phyloP scores from a whole-genome alignment of 2,888 invertebrate species.

The Syrphus vitripennis region DNA sequence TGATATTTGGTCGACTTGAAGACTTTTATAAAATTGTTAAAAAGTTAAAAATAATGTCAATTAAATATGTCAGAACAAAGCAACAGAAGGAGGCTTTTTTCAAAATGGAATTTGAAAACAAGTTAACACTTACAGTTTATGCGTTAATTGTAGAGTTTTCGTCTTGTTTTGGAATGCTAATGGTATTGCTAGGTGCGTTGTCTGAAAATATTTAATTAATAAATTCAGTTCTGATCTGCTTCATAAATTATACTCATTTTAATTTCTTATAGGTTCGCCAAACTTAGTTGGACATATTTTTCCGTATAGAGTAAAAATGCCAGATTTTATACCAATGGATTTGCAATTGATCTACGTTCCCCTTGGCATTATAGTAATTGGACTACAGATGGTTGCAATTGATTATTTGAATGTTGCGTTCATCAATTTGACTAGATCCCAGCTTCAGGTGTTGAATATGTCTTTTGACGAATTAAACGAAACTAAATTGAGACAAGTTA shows the following conservation, averaged over 20 bases:
- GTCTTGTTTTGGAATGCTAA: neutral
- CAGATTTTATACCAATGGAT: conserved; percentile 70
- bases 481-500: neutral
- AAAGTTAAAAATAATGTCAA: neutral
- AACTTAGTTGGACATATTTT: conserved; percentile 73
- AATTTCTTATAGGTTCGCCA: conserved; percentile 70
- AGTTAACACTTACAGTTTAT: neutral
- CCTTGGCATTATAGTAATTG: conserved; percentile 69
- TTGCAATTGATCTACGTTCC: conserved; percentile 73
- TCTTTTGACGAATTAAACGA: conserved; percentile 73
- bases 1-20: conserved; percentile 7
- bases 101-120: neutral
- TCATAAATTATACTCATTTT: neutral
- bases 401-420: conserved; percentile 76
- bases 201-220: too few relatives aligned
- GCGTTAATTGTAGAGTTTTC: neutral
- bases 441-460: conserved; percentile 74
- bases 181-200: neutral
- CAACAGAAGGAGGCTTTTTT: neutral
- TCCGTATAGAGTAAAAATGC: conserved; percentile 74
- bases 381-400: conserved; percentile 73
- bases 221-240: too few relatives aligned
- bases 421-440: conserved; percentile 76
- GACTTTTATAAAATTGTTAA: conserved; percentile 14
- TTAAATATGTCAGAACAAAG: neutral